A percentile compares a stretch with the other conserved stretches of the same genome.
These are phyloP conservation scores for Heliconius ethilla DNA, from an alignment of 2,888 invertebrate species.

Conservation along the genomic window DNA sequence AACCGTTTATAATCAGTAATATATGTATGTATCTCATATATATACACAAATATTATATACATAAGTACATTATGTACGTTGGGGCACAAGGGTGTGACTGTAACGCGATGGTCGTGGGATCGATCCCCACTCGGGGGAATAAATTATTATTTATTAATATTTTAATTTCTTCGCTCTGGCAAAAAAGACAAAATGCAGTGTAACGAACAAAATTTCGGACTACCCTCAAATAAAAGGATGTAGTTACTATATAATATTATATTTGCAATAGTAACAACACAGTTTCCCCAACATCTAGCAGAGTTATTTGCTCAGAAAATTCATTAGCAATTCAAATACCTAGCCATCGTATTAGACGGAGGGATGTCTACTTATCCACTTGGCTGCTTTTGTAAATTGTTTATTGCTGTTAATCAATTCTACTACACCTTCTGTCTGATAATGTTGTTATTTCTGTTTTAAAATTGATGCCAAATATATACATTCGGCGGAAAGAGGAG, in stretches of 20 bases:
- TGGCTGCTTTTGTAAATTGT: slow-evolving; percentile 78
- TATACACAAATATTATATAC: neutral
- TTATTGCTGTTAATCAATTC: slow-evolving; percentile 71
- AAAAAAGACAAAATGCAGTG: too few species aligned
- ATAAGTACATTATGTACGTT: neutral
- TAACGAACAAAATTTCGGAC: too few species aligned
- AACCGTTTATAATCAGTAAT: slow-evolving; percentile 36
- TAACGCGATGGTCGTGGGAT: too few species aligned
- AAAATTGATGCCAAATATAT: neutral
- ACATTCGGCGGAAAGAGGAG: too few species aligned
- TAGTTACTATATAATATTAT: slow-evolving; percentile 1
- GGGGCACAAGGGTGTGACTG: too few species aligned
- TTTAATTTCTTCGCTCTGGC: too few species aligned
- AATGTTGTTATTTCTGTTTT: neutral
- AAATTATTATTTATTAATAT: too few species aligned
- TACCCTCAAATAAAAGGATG: neutral
- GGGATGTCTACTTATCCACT: slow-evolving; percentile 71
- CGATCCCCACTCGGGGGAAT: too few species aligned
- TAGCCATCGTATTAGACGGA: slow-evolving; percentile 68
- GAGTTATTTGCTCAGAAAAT: slow-evolving; percentile 70
- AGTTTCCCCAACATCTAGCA: slow-evolving; percentile 46
- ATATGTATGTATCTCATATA: neutral
- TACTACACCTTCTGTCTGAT: neutral
- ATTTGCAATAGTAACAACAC: neutral
- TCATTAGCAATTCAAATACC: slow-evolving; percentile 79